Conservation (phyloP, 2,888 invertebrate species). For the Agrochola lota region DNA sequence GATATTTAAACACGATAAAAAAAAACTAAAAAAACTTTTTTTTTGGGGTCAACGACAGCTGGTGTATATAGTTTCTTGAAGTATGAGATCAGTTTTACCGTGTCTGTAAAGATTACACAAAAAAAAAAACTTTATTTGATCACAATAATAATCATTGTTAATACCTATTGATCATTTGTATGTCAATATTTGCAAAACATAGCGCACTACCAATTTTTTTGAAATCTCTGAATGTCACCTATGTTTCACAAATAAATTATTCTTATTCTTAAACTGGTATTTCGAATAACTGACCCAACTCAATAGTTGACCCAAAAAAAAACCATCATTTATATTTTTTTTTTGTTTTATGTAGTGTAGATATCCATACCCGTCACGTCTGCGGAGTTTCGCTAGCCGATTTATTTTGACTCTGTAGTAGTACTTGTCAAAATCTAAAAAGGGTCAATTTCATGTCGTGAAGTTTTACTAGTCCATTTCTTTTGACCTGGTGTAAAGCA, state of each 20-base stretch:
- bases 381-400: not conserved
- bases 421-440: not conserved
- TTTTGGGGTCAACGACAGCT: not conserved
- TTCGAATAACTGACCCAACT: too few relatives aligned
- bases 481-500: not conserved
- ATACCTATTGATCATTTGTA: too few relatives aligned
- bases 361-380: not conserved
- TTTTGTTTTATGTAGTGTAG: not conserved
- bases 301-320: too few relatives aligned
- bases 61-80: not conserved
- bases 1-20: not conserved
- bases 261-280: too few relatives aligned
- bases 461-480: not conserved
- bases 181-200: too few relatives aligned
- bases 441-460: not conserved
- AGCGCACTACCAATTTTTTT: too few relatives aligned
- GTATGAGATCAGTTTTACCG: not conserved
- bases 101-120: too few relatives aligned
- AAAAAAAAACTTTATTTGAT: too few relatives aligned
- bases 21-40: not conserved
- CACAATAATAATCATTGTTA: too few relatives aligned
- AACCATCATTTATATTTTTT: not conserved
- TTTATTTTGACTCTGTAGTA: not conserved
- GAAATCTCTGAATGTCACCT: too few relatives aligned
- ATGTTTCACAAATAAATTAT: too few relatives aligned